Base-by-base conservation (phyloP, 2,888 invertebrate genomes). In the Drosophila demipolita region DNA sequence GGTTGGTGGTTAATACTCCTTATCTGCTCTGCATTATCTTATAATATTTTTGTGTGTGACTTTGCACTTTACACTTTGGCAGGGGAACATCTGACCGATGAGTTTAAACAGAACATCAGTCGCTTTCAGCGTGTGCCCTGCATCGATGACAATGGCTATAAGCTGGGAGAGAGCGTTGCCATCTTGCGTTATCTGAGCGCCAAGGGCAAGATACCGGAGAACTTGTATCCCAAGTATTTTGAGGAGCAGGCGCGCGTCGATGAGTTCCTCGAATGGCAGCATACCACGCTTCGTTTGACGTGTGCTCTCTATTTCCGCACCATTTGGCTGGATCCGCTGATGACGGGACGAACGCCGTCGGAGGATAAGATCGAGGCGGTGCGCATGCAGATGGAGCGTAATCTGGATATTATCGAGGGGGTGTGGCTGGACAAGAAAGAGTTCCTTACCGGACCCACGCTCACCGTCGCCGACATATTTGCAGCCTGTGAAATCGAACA, bases 401-500 rank as follows among this genome's bases (percentile, higher is more conserved):
- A 94, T 26, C 91, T 97, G 53, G 94, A 95, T 73, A 91, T 93
- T 20, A 93, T 96, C 54, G 94, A 95, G 78, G 94, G 94, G 15
- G 93, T 94, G 64, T 95, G 95, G 95, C 90, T 95, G 45, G 94
- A 94, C 32, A 75, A 94, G 90, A 78, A 94, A 73, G 82, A 93
- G 75, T 90, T 94, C 32, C 93, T 96, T 15, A 94, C 94, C 1
- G 95, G 96, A 0, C 91, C 96, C 81, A 91, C 93, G n/a, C 93
- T 96, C 9, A 95, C 95, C 0, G 95, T 95, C 3, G 97, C 97
- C 0, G 97, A 97, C 92, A 92, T 97, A 63, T 94, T 96, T 78
- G 96, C 96, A 0, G 95, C 95, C 2, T 96, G 96, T 83, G 97
- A 97, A 94, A 91, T 97, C 61, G 96, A 97, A 92, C 97, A 97